These are phyloP conservation scores for Meloidogyne exigua DNA, from an alignment of 1,140 invertebrate species.

Conservation along the genomic window DNA sequence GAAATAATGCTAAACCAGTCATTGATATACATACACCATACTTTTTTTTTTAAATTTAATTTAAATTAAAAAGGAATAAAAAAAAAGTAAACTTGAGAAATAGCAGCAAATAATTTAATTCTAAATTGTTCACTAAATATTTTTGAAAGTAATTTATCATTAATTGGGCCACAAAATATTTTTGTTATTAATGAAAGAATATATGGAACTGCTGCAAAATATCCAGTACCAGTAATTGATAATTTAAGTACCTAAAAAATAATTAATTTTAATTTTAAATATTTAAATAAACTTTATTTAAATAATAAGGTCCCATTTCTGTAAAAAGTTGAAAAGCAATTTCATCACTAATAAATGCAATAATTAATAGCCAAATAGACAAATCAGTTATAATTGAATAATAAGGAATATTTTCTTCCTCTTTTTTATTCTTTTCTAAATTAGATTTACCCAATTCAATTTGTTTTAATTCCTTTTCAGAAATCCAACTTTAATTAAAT, in stretches of 20 bases:
- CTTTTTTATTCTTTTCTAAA: neutral
- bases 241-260: neutral
- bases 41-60: neutral
- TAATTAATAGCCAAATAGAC: constrained; percentile 18
- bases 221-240: neutral
- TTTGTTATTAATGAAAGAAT: constrained; percentile 8
- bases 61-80: neutral
- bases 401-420: constrained; percentile 18
- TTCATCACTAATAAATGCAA: constrained; percentile 6
- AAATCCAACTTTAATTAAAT: constrained; percentile 19
- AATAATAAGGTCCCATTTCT: constrained; percentile 54
- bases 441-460: constrained; percentile 11
- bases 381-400: constrained; percentile 20
- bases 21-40: neutral
- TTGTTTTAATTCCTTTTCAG: constrained; percentile 21
- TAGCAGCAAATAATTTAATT: constrained; percentile 9
- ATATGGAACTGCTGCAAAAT: neutral
- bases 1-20: neutral
- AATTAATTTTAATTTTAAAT: neutral
- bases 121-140: constrained; percentile 1
- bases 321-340: constrained; percentile 46
- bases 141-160: constrained; percentile 10
- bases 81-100: neutral
- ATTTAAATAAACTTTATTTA: constrained; percentile 47
- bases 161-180: neutral